These are phyloP conservation scores for Geodia barretti DNA, from an alignment of 37 sponge, comb jelly and placozoan species.

Conservation along the genomic window DNA sequence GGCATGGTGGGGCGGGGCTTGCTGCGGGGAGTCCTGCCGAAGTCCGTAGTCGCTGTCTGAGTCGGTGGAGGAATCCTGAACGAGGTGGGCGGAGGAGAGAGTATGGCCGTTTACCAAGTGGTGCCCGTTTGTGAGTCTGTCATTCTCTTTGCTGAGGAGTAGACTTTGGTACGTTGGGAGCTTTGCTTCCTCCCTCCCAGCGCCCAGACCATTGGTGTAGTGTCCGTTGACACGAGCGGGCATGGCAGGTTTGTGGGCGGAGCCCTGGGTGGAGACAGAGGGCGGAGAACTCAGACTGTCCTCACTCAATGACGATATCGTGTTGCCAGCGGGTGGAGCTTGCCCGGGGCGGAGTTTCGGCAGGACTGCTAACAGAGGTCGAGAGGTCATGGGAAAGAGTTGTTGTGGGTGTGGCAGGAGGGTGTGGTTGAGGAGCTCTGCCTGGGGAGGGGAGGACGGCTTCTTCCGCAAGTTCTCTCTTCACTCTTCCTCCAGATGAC, in stretches of 20 bases:
- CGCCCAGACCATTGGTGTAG: neutral
- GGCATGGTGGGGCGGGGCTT: neutral
- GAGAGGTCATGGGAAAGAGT: neutral
- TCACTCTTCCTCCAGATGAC: neutral
- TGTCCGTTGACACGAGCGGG: neutral
- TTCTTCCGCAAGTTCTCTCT: neutral
- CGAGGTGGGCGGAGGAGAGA: neutral
- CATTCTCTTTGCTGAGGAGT: neutral
- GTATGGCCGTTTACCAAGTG: neutral
- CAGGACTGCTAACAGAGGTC: neutral
- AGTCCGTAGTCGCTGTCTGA: constrained; percentile 65
- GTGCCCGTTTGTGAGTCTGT: neutral
- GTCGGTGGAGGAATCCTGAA: constrained; percentile 48
- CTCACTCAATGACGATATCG: neutral
- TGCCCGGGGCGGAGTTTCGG: neutral
- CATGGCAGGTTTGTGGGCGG: neutral
- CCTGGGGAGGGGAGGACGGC: neutral
- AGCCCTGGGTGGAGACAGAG: constrained; percentile 5
- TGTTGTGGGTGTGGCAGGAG: neutral
- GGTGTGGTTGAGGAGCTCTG: neutral
- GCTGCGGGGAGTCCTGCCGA: constrained; percentile 3
- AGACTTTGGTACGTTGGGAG: neutral
- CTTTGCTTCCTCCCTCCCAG: neutral
- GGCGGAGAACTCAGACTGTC: neutral
- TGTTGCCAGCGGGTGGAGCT: neutral